Evolutionary conservation across 1,140 invertebrate genomes (phyloP).

Genomic region (Anastrepha ludens): DNA sequence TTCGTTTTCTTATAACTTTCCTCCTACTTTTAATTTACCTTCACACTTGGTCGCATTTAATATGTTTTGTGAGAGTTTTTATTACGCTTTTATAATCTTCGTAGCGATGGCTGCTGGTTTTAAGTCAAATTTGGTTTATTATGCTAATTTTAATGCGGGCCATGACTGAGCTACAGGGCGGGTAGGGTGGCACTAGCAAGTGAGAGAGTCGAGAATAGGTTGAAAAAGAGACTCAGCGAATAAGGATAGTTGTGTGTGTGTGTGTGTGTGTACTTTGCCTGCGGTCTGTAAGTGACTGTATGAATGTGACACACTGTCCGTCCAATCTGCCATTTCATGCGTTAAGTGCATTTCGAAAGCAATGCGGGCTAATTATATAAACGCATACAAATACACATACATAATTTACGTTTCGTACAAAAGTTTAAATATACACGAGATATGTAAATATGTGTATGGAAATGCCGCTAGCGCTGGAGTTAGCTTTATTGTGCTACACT

Average conservation of each 20-base stretch:
- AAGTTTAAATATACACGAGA: conserved; percentile 9
- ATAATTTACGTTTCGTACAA: background rate
- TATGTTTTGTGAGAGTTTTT: conserved; percentile 33
- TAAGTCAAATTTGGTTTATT: conserved; percentile 34
- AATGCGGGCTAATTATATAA: conserved; percentile 45
- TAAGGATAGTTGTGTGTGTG: background rate
- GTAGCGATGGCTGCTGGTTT: background rate
- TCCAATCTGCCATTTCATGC: conserved; percentile 22
- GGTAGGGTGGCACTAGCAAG: too few relatives aligned
- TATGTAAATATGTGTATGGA: background rate
- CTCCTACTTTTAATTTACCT: background rate
- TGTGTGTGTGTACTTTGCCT: background rate
- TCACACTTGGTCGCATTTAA: conserved; percentile 1
- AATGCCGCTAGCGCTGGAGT: background rate
- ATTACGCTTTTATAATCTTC: background rate
- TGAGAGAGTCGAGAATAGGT: background rate
- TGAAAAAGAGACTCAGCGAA: background rate
- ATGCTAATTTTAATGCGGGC: conserved; percentile 46
- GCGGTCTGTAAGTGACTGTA: background rate
- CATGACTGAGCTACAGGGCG: background rate
- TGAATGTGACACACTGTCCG: background rate
- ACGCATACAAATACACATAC: background rate
- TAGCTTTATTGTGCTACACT: background rate
- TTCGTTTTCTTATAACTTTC: background rate
- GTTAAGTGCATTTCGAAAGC: conserved; percentile 41